Base-by-base conservation (phyloP, 2,888 invertebrate genomes). In the Agrochola litura region DNA sequence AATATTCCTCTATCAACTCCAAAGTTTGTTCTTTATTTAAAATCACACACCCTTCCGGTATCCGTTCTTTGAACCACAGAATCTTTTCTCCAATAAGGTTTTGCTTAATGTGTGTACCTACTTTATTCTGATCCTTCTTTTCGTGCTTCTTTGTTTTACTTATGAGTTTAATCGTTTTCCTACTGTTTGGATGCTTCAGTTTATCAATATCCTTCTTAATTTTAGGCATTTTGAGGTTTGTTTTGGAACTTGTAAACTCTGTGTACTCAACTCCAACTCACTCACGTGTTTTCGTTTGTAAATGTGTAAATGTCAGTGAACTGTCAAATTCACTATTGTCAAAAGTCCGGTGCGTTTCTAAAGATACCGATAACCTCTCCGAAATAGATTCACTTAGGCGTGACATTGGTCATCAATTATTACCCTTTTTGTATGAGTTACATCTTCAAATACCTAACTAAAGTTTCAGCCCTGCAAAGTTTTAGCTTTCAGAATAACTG, bases 181-280 rank as follows among this genome's bases (percentile, higher is more conserved):
- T 97, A 89, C 99, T 99, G 93, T 98, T 98, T 1, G 99, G 99
- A 95, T 99, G 99, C 90, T 98, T 98, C 73, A 97, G 96, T 92
- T 97, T 97, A 60, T 96, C 95, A 60, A 96, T 88, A 81, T 90
- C 94, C 64, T 91, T 93, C 82, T 95, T 96, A 76, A 92, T 77
- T 88, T 95, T 96, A 65, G 96, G 95, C 96, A 96, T 96, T 90
- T 88, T 92, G 54, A 68, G 58, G 30, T 70, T 64, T 73, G 63
- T 71, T 76, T 71, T 81, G 73, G 43, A 56, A 46, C 46, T 46
- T 12, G 46, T 67, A 84, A 43, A n/a, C 69, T n/a, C 37, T 22
- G 49, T 22, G 4, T 37, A 43, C 12, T 16, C 25, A 25, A 58
- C 46, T 54, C 22, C n/a, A n/a, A 10, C 43, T 9, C 52, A 22